A percentile compares a stretch with the other conserved stretches of the same genome.
Conservation (phyloP, 2,888 invertebrate species). For the Sclerodermus sp. region DNA sequence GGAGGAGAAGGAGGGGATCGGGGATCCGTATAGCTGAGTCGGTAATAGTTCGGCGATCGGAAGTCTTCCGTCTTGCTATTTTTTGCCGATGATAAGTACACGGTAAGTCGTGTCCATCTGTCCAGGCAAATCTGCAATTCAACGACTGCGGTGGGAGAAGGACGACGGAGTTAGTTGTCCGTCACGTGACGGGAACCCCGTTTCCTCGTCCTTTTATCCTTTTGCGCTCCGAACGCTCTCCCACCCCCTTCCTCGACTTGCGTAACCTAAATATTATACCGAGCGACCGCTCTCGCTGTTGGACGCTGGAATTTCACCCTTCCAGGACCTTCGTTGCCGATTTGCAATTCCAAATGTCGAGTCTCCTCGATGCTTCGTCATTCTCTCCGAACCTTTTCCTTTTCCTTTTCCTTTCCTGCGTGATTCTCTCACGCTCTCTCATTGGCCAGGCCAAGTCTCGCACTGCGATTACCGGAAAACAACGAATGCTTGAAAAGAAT, state of each 20-base stretch:
- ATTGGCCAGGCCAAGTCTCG: too few relatives aligned
- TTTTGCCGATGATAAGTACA: constrained; percentile 22
- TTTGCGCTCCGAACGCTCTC: not conserved
- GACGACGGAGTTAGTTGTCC: not conserved
- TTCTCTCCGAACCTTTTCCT: constrained; percentile 7
- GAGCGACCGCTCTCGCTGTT: not conserved
- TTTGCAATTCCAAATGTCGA: constrained; percentile 39
- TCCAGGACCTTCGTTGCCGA: constrained; percentile 26
- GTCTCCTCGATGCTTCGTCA: not conserved
- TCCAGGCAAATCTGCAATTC: constrained; percentile 48
- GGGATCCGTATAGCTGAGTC: too few relatives aligned
- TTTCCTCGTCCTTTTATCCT: constrained; percentile 2
- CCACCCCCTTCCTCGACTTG: constrained; percentile 9
- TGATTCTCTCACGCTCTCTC: constrained; percentile 9
- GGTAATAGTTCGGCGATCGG: too few relatives aligned
- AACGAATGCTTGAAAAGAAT: too few relatives aligned
- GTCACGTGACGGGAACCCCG: constrained; percentile 7
- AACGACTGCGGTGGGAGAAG: constrained; percentile 24
- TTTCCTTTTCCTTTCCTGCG: constrained; percentile 9
- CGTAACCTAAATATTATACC: constrained; percentile 39
- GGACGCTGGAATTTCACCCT: constrained; percentile 26
- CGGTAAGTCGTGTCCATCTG: constrained; percentile 47
- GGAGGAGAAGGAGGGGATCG: too few relatives aligned
- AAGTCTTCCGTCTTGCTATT: not conserved
- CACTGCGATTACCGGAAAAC: too few relatives aligned